Conservation (phyloP, 2,888 invertebrate genomes). For the Achlya flavicornis region DNA sequence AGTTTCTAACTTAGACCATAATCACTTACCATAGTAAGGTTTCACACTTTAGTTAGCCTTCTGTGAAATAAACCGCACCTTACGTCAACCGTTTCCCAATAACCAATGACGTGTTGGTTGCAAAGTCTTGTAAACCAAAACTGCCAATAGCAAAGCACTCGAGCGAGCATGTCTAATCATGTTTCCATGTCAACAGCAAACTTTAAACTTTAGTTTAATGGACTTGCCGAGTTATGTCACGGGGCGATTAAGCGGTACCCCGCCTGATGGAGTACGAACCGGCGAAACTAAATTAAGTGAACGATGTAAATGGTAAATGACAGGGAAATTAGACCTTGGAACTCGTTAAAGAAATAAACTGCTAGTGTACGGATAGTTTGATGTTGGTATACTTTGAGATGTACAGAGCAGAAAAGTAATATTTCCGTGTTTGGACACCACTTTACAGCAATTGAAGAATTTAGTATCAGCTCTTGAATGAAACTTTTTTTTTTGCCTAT, state of each 20-base stretch:
- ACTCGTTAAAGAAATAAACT: slow-evolving; percentile 15
- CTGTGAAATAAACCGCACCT: background rate
- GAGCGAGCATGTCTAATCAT: slow-evolving; percentile 39
- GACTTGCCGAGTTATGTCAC: slow-evolving; percentile 49
- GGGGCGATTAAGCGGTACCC: slow-evolving; percentile 49
- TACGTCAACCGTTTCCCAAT: slow-evolving; percentile 7
- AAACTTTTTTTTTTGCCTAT: no score
- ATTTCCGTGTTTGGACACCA: no score
- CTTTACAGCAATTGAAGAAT: no score
- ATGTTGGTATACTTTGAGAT: background rate
- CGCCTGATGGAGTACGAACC: slow-evolving; percentile 37
- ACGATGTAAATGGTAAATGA: slow-evolving; percentile 35
- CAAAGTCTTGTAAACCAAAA: slow-evolving; percentile 8
- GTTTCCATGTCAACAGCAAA: slow-evolving; percentile 50
- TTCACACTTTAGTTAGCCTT: no score
- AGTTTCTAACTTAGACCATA: no score
- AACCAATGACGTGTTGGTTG: background rate
- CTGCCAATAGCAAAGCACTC: slow-evolving; percentile 25
- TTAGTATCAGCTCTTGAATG: no score
- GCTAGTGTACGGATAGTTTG: background rate
- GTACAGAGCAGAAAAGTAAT: no score
- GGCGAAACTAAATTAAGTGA: slow-evolving; percentile 44
- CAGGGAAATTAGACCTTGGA: slow-evolving; percentile 23
- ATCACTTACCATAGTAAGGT: background rate
- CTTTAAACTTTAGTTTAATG: slow-evolving; percentile 54